Evolutionary conservation across 2,113 vertebrate genomes (phyloP).

Genomic region (Myiozetetes cayanensis): DNA sequence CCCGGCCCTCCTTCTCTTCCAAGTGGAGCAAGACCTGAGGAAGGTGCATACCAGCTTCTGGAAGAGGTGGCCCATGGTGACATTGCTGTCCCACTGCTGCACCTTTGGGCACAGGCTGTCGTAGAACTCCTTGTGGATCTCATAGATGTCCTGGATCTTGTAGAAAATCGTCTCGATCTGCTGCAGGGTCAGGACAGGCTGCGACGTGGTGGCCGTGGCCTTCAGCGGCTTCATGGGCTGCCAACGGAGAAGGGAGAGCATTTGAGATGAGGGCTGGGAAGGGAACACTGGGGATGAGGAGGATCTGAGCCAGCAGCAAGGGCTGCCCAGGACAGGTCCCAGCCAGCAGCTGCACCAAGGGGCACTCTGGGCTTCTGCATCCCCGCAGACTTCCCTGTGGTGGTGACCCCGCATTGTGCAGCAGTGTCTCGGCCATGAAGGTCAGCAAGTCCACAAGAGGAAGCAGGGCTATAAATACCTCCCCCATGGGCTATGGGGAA

Average conservation of each 20-base stretch:
- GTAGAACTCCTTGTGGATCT: constrained; percentile 97
- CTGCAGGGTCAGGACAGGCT: constrained; percentile 93
- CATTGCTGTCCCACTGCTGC: constrained; percentile 94
- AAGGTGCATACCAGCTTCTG: constrained; percentile 90
- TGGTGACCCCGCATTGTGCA: neutral
- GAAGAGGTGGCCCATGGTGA: constrained; percentile 95
- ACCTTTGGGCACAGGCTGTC: constrained; percentile 91
- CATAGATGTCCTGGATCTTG: constrained; percentile 96
- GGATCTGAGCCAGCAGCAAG: neutral
- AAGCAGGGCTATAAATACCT: neutral
- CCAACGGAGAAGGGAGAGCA: neutral
- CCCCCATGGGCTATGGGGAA: neutral
- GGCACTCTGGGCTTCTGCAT: accelerated
- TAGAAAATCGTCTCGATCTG: constrained; percentile 98
- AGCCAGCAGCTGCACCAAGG: neutral
- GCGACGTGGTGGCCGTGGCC: constrained; percentile 93
- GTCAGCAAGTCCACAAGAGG: neutral
- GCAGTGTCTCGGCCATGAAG: neutral
- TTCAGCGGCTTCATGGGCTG: constrained; percentile 97
- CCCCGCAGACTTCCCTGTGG: accelerated
- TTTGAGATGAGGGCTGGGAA: neutral
- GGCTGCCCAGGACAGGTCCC: accelerated
- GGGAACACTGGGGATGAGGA: neutral
- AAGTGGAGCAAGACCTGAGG: neutral
- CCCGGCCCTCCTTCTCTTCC: neutral